A percentile compares a stretch with the other conserved stretches of the same genome.
phyloP scores from a whole-genome alignment of 1,140 invertebrate genomes.

The Limonius californicus region DNA sequence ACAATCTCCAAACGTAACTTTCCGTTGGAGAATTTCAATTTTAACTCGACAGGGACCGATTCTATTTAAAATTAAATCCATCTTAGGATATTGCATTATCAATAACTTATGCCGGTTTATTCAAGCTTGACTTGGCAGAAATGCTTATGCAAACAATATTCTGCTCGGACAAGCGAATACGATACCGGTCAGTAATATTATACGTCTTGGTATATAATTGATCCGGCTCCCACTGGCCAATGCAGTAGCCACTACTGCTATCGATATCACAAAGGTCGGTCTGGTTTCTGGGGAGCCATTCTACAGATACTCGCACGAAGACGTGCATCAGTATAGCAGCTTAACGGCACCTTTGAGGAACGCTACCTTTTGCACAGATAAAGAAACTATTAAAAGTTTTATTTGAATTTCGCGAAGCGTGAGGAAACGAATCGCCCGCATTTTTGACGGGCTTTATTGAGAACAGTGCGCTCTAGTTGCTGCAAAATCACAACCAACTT shows the following conservation, averaged over 20 bases:
- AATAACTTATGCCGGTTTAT: not conserved
- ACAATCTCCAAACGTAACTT: not conserved
- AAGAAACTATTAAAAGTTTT: slow-evolving; percentile 36
- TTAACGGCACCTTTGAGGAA: slow-evolving; percentile 37
- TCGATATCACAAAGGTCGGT: slow-evolving; percentile 21
- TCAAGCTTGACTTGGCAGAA: not conserved
- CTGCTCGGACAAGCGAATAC: slow-evolving; percentile 1
- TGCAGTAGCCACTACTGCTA: not conserved
- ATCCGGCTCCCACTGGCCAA: slow-evolving; percentile 2
- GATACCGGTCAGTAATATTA: slow-evolving; percentile 1
- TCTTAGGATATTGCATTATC: slow-evolving; percentile 1
- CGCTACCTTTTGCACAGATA: slow-evolving; percentile 31
- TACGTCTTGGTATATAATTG: slow-evolving; percentile 13
- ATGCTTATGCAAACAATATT: slow-evolving; percentile 1
- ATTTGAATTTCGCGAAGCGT: slow-evolving; percentile 27
- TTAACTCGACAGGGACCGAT: slow-evolving; percentile 1
- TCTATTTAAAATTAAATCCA: not conserved
- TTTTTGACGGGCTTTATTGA: slow-evolving; percentile 17
- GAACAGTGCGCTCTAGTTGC: not conserved
- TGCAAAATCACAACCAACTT: too few relatives aligned
- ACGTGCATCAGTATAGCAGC: slow-evolving; percentile 35
- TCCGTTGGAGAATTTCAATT: not conserved
- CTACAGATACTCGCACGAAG: slow-evolving; percentile 35
- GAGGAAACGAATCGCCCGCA: not conserved
- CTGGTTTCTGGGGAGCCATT: slow-evolving; percentile 35